Conservation (phyloP, 2,113 vertebrate species). For the Oncorhynchus gorbuscha region DNA sequence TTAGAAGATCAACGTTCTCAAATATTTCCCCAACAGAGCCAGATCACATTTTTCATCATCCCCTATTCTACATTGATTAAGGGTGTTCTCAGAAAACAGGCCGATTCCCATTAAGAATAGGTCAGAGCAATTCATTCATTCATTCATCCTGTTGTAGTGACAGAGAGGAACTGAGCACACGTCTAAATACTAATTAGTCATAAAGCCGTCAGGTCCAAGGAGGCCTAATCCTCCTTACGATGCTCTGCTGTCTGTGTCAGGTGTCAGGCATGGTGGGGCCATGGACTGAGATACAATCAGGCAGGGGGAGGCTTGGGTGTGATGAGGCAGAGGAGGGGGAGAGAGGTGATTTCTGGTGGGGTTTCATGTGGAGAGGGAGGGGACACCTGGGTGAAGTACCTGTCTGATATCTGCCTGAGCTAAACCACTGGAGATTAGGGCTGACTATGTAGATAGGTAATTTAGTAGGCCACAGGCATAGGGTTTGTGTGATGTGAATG, state of each 20-base stretch:
- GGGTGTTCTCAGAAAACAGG: slow-evolving; percentile 5
- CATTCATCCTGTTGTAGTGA: slow-evolving; percentile 5
- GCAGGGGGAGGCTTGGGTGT: background rate
- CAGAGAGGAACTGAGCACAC: slow-evolving; percentile 12
- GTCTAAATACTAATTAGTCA: slow-evolving; percentile 37
- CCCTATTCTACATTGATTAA: background rate
- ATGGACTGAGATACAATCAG: background rate
- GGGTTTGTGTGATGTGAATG: background rate
- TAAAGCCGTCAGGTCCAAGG: background rate
- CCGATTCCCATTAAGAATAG: slow-evolving; percentile 19
- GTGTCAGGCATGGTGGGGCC: background rate
- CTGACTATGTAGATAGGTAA: background rate
- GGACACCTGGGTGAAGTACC: background rate
- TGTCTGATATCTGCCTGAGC: background rate
- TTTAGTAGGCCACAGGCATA: background rate
- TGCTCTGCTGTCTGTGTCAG: background rate
- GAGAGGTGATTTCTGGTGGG: background rate
- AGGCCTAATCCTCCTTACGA: background rate
- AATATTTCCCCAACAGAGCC: background rate
- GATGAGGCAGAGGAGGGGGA: background rate
- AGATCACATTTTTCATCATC: slow-evolving; percentile 19
- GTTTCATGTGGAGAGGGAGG: background rate
- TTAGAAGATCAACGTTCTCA: slow-evolving; percentile 5
- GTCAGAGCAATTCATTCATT: slow-evolving; percentile 21
- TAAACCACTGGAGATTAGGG: background rate